These are phyloP conservation scores for Lordiphosa fenestrarum DNA, from an alignment of 2,888 invertebrate genomes.

Conservation along the genomic window DNA sequence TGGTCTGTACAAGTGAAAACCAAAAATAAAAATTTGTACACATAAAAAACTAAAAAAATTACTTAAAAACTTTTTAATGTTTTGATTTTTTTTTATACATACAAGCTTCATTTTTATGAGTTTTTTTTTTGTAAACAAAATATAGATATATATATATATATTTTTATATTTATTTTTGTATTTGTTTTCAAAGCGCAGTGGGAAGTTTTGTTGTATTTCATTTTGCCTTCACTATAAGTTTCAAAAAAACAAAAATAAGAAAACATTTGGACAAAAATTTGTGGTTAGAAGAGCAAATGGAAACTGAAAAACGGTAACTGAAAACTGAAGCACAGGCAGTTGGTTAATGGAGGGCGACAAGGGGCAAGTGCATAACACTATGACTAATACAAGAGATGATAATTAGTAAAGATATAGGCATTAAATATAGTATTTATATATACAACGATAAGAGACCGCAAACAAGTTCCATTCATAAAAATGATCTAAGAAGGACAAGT, in stretches of 20 bases:
- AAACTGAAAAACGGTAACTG: constrained; percentile 23
- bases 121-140: constrained; percentile 47
- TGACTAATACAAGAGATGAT: constrained; percentile 26
- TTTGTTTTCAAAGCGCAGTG: constrained; percentile 79
- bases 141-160: constrained; percentile 44
- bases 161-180: constrained; percentile 56
- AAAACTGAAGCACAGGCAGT: not conserved
- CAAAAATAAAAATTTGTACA: constrained; percentile 1
- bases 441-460: constrained; percentile 6
- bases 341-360: too few species aligned
- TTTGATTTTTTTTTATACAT: constrained; percentile 37
- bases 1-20: constrained; percentile 10
- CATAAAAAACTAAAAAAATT: constrained; percentile 23
- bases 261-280: constrained; percentile 9
- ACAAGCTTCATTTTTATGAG: constrained; percentile 47
- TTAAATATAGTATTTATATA: constrained; percentile 18
- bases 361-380: not conserved
- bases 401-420: constrained; percentile 21
- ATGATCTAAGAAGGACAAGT: constrained; percentile 38
- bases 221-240: constrained; percentile 73
- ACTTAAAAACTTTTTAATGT: constrained; percentile 25
- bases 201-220: constrained; percentile 80
- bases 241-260: constrained; percentile 52
- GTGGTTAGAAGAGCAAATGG: constrained; percentile 17
- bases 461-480: constrained; percentile 33